Percentiles rank a stretch among this genome's conserved stretches.
These are phyloP conservation scores for Panthera leo DNA, from an alignment of 2,113 vertebrate genomes.

Conservation along the genomic window DNA sequence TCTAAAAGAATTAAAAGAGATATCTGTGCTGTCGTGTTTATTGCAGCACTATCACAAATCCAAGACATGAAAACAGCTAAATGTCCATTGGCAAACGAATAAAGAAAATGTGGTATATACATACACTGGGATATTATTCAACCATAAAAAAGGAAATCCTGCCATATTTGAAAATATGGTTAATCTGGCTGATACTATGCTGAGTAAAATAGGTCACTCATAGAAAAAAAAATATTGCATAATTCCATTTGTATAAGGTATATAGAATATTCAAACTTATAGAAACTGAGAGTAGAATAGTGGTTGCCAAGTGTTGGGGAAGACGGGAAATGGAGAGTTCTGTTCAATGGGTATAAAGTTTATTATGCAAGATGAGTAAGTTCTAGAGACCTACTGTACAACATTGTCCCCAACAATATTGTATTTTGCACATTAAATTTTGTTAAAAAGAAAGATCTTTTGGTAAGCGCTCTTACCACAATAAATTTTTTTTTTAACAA, in stretches of 20 bases:
- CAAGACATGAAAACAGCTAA: background rate
- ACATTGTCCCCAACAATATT: background rate
- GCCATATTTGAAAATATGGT: background rate
- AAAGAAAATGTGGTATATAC: background rate
- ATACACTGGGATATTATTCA: background rate
- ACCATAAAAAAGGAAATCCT: background rate
- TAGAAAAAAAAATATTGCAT: background rate
- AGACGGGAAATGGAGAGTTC: background rate
- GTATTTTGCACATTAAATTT: background rate
- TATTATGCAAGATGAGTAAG: background rate
- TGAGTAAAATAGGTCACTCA: background rate
- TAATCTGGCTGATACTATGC: background rate
- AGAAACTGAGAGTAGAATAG: background rate
- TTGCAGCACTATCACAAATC: background rate
- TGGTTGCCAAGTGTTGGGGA: background rate
- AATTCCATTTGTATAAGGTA: background rate
- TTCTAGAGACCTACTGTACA: background rate
- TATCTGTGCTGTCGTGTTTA: background rate
- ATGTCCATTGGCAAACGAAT: background rate
- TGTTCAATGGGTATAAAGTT: background rate
- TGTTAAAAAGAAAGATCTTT: background rate
- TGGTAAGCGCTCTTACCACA: background rate
- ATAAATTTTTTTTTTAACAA: background rate
- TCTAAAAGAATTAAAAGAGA: background rate
- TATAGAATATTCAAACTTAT: background rate